These are phyloP conservation scores for Patella caerulea DNA, from an alignment of 2,888 invertebrate species.

Conservation along the genomic window DNA sequence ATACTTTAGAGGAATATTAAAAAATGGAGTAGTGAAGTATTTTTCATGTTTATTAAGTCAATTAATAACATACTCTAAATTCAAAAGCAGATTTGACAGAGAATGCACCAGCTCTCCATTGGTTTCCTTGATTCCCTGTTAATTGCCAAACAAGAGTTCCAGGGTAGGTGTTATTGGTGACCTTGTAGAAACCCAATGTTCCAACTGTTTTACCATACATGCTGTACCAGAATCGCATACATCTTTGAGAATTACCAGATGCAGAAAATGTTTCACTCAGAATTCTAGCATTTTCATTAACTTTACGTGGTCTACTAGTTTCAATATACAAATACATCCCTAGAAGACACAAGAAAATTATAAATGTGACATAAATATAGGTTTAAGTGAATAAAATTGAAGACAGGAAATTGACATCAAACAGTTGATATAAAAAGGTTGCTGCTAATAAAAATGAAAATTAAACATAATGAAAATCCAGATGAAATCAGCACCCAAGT, in stretches of 20 bases:
- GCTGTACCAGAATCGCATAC: constrained; percentile 63
- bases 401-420: no score
- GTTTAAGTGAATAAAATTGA: no score
- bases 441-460: no score
- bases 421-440: no score
- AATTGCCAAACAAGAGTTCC: constrained; percentile 55
- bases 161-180: constrained; percentile 45
- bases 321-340: constrained; percentile 60
- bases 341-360: constrained; percentile 12
- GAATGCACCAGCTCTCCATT: constrained; percentile 55
- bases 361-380: neutral
- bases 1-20: no score
- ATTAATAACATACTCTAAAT: constrained; percentile 44
- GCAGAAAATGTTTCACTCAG: constrained; percentile 47
- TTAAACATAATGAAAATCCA: no score
- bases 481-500: no score
- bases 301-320: constrained; percentile 48
- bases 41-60: no score
- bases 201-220: constrained; percentile 65
- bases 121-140: constrained; percentile 47
- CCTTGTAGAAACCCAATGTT: constrained; percentile 53
- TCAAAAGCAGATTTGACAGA: constrained; percentile 44
- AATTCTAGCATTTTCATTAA: constrained; percentile 58
- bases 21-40: no score
- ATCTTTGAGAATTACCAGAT: constrained; percentile 46